A percentile compares a stretch with the other conserved stretches of the same genome.
phyloP scores from a whole-genome alignment of 2,888 invertebrate genomes.

The Patella pellucida region DNA sequence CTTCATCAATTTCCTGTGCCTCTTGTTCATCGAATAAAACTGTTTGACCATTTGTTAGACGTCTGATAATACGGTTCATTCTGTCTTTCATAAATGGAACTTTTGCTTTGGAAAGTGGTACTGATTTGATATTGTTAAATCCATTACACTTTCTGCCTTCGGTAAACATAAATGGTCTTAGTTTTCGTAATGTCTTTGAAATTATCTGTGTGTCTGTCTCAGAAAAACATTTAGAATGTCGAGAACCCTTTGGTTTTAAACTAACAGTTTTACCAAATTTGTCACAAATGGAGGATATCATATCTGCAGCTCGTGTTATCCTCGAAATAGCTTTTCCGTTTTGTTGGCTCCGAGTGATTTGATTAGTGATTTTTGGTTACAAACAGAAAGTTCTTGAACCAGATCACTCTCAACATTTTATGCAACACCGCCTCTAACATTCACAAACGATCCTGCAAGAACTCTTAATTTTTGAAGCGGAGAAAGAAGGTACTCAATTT shows the following conservation, averaged over 20 bases:
- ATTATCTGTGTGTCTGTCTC: neutral
- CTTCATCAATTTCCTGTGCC: too few species aligned
- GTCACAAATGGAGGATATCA: constrained; percentile 16
- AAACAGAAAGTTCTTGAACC: constrained; percentile 28
- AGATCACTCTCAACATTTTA: constrained; percentile 20
- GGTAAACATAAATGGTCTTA: neutral
- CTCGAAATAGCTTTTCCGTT: constrained; percentile 26
- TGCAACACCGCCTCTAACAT: constrained; percentile 24
- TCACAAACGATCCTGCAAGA: constrained; percentile 32
- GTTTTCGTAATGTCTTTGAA: neutral
- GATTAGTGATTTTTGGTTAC: constrained; percentile 26
- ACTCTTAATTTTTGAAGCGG: constrained; percentile 27
- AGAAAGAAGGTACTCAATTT: constrained; percentile 23
- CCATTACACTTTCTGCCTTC: constrained; percentile 24
- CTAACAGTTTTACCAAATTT: constrained; percentile 22
- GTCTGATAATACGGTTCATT: constrained; percentile 9
- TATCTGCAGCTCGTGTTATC: constrained; percentile 25
- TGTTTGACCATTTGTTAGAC: neutral
- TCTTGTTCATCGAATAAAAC: too few species aligned
- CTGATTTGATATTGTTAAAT: constrained; percentile 4
- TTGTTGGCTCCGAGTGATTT: constrained; percentile 30
- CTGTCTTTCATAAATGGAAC: constrained; percentile 18
- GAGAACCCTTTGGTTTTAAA: constrained; percentile 17
- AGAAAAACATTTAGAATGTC: constrained; percentile 12
- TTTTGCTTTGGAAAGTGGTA: constrained; percentile 6